A percentile compares a stretch with the other conserved stretches of the same genome.
These are phyloP conservation scores for Propithecus coquereli DNA, from an alignment of 2,113 vertebrate species.

Conservation along the genomic window DNA sequence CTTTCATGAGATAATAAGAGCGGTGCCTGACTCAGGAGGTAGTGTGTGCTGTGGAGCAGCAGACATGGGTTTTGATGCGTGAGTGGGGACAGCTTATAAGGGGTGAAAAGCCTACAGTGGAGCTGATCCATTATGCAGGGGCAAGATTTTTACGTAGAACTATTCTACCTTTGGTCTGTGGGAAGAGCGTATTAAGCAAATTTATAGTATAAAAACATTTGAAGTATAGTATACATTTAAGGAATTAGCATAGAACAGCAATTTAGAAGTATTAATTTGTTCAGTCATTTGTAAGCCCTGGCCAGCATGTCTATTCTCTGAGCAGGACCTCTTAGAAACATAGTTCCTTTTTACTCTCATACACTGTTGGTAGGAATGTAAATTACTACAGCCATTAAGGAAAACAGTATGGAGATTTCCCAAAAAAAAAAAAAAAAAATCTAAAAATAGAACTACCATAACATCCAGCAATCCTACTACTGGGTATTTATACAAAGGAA, in stretches of 20 bases:
- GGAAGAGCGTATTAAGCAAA: not conserved
- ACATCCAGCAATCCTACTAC: too few relatives aligned
- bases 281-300: not conserved
- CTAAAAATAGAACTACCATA: too few relatives aligned
- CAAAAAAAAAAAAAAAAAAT: too few relatives aligned
- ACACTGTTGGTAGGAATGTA: too few relatives aligned
- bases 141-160: not conserved
- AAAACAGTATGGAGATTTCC: too few relatives aligned
- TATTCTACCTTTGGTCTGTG: not conserved
- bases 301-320: not conserved
- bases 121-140: not conserved
- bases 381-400: too few relatives aligned
- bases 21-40: not conserved
- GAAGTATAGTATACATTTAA: not conserved
- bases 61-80: not conserved
- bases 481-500: too few relatives aligned
- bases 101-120: accelerated
- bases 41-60: accelerated
- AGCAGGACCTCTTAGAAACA: not conserved
- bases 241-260: not conserved
- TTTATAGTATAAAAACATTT: not conserved
- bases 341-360: not conserved
- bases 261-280: not conserved
- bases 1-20: not conserved
- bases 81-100: not conserved